Base-by-base conservation (phyloP, 2,797 vertebrate species). In the Anableps anableps region DNA sequence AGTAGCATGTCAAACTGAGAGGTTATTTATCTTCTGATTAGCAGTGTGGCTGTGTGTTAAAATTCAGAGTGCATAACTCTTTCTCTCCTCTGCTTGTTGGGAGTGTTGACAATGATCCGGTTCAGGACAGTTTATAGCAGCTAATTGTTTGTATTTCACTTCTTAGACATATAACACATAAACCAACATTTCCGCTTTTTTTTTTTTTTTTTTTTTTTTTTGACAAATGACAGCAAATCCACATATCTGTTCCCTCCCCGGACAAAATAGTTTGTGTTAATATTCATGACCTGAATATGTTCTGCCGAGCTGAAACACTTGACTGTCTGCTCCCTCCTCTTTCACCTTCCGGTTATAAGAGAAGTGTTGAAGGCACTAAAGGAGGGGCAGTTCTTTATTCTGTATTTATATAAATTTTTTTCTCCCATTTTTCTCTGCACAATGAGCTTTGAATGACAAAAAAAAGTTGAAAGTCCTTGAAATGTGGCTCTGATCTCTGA, bases 241-340 rank as follows among this genome's bases (percentile, higher is more conserved):
- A 86, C 87, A 84, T 83, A 76, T 77, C 74, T 55, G 75, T 53
- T 76, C 45, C 75, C 17, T 80, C 84, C 81, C 79, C 74, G 85
- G 81, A 84, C 89, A 88, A 82, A 87, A 88, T 90, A 87, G n/a
- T 88, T 90, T 82, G 74, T 80, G 88, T 93, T 92, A 92, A 92
- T 91, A 93, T 92, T 92, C 87, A 90, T 91, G 89, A 91, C 88
- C 88, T 89, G 85, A 89, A 76, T 91, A 85, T 88, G 88, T 89
- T 89, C 87, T 89, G 79, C 82, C 84, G 81, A 90, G 82, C 81
- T 91, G 74, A 85, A 91, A 93, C 91, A 91, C 89, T 92, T 86
- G 80, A 88, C 84, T 89, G 87, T 90, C 88, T 92, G 89, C 90
- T 93, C 86, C 80, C 83, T 85, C 89, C 88, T 83, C 80, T 83